Evolutionary conservation across 2,888 invertebrate genomes (phyloP).

Genomic region (Sphaeridia pumilis): DNA sequence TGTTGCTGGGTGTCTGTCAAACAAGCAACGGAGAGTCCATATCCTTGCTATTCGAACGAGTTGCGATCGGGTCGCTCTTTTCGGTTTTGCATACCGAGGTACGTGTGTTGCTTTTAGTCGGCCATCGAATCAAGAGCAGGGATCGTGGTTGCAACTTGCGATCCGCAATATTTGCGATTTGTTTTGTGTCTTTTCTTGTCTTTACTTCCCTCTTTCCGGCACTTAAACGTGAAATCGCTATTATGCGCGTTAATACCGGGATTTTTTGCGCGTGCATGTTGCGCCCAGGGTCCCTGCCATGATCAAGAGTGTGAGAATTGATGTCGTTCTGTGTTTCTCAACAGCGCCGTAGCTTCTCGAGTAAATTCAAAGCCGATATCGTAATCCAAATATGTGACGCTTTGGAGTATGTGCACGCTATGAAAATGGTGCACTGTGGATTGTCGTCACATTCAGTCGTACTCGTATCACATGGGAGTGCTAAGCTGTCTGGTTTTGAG

Average conservation of each 20-base stretch:
- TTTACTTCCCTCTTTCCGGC: background rate
- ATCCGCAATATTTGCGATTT: too few relatives aligned
- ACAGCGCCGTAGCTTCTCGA: too few relatives aligned
- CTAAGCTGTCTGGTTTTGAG: slow-evolving; percentile 43
- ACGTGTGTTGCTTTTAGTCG: background rate
- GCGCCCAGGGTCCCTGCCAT: too few relatives aligned
- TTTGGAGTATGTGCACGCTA: slow-evolving; percentile 41
- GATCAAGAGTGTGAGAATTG: too few relatives aligned
- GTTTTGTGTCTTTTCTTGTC: background rate
- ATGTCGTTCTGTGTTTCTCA: too few relatives aligned
- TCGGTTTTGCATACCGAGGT: slow-evolving; percentile 38
- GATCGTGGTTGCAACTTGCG: too few relatives aligned
- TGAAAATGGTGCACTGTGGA: slow-evolving; percentile 41
- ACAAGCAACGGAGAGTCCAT: slow-evolving; percentile 40
- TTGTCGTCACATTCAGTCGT: slow-evolving; percentile 43
- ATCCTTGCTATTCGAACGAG: slow-evolving; percentile 41
- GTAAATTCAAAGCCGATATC: slow-evolving; percentile 17
- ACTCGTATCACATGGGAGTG: slow-evolving; percentile 38
- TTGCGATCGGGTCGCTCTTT: slow-evolving; percentile 41
- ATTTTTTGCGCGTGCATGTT: too few relatives aligned
- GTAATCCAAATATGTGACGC: slow-evolving; percentile 40
- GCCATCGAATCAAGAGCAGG: too few relatives aligned
- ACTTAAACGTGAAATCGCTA: background rate
- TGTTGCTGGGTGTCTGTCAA: slow-evolving; percentile 42
- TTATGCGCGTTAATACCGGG: too few relatives aligned